A percentile compares a stretch with the other conserved stretches of the same genome.
Evolutionary conservation across 2,888 invertebrate genomes (phyloP).

Genomic region (Drosophila peninsularis): DNA sequence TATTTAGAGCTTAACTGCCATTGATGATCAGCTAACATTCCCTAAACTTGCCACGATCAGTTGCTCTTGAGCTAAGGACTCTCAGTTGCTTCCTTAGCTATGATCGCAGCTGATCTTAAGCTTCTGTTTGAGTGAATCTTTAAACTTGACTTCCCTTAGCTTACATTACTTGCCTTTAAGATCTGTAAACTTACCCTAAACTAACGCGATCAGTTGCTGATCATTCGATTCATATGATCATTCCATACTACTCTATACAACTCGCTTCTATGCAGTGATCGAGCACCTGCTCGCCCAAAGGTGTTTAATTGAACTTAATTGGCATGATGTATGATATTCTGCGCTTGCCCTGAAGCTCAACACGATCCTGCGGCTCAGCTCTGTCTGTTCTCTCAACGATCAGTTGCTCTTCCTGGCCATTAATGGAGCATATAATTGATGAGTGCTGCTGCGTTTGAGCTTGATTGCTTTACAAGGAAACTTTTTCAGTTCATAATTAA

Average conservation of each 20-base stretch:
- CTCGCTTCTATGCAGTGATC: not conserved
- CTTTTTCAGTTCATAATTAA: constrained; percentile 6
- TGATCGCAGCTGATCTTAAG: too few species aligned
- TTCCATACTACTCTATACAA: too few species aligned
- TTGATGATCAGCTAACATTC: not conserved
- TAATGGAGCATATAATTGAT: constrained; percentile 10
- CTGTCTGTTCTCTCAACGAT: not conserved
- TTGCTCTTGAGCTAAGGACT: too few species aligned
- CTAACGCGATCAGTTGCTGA: not conserved
- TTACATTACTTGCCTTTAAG: too few species aligned
- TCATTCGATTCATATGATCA: too few species aligned
- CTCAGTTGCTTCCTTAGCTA: too few species aligned
- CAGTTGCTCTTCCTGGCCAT: constrained; percentile 6
- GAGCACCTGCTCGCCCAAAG: constrained; percentile 3
- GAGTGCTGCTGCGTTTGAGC: constrained; percentile 1
- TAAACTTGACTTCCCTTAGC: too few species aligned
- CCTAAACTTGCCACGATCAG: not conserved
- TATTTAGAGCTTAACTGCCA: not conserved
- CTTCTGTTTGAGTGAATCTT: too few species aligned
- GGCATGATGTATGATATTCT: constrained; percentile 7
- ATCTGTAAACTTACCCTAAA: not conserved
- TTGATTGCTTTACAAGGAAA: constrained; percentile 5
- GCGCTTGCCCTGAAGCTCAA: not conserved
- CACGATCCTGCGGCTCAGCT: not conserved
- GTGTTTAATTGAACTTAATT: constrained; percentile 13